Conservation (phyloP, 2,113 vertebrate species). For the Rhinolophus sinicus region DNA sequence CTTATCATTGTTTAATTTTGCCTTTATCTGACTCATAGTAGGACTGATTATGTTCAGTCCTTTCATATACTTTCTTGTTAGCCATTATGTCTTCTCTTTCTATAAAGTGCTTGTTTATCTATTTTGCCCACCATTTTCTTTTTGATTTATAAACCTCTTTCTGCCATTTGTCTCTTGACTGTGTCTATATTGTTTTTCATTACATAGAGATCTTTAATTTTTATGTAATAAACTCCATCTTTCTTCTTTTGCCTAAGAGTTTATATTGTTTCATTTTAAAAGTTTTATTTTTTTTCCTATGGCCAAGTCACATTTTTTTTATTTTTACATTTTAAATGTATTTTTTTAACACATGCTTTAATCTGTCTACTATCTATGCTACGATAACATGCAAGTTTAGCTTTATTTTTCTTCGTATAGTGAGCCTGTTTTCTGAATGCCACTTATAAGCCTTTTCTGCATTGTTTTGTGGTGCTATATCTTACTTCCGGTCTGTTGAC, state of each 20-base stretch:
- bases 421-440: neutral
- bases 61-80: neutral
- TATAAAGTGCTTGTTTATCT: neutral
- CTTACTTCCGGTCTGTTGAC: neutral
- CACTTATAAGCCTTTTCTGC: neutral
- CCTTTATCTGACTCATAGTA: neutral
- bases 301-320: neutral
- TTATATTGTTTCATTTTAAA: conserved; percentile 10
- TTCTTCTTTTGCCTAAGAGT: neutral
- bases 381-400: neutral
- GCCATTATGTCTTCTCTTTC: neutral
- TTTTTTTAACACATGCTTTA: neutral
- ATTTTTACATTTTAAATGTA: neutral
- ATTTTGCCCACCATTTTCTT: neutral
- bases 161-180: neutral
- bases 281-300: neutral
- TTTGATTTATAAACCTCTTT: conserved; percentile 6
- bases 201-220: neutral
- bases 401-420: neutral
- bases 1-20: neutral
- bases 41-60: neutral
- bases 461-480: neutral
- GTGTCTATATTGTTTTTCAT: neutral
- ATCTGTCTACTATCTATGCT: neutral
- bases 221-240: neutral